Base-by-base conservation (phyloP, 1,140 invertebrate species). In the Coelopa frigida region DNA sequence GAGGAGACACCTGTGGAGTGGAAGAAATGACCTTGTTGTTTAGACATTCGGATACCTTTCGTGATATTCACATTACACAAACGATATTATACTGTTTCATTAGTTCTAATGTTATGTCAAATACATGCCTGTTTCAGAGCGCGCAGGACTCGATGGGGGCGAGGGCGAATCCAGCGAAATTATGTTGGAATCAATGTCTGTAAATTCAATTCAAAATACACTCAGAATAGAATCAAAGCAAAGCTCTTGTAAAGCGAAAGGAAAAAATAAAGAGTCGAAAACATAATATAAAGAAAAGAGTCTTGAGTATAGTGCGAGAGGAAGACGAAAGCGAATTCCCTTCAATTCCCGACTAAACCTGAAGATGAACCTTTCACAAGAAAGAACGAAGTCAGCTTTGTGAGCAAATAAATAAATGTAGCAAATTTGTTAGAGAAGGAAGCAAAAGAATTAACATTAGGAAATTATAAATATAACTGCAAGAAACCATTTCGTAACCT, bases 81-180 rank as follows among this genome's bases (percentile, higher is more conserved):
- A n/a, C n/a, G n/a, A n/a, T n/a, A n/a, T n/a, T n/a, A n/a, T n/a
- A n/a, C n/a, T n/a, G n/a, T n/a, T n/a, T n/a, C n/a, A n/a, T n/a
- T n/a, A n/a, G n/a, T n/a, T n/a, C n/a, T n/a, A n/a, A n/a, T n/a
- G n/a, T n/a, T n/a, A n/a, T n/a, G n/a, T n/a, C n/a, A n/a, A n/a
- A n/a, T n/a, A n/a, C n/a, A n/a, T n/a, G n/a, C n/a, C n/a, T n/a
- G n/a, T n/a, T n/a, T n/a, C n/a, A n/a, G n/a, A n/a, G n/a, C n/a
- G 26, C 12, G 22, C 5, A 5, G 44, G 44, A 46, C 44, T 46
- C 1, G 20, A 23, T 20, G 76, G 77, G 20, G 76, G 76, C 4
- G 76, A 77, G 5, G 77, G 76, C 54, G 74, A 76, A 60, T 79
- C 76, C 53, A 78, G 65, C 21, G 74, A 75, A 53, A 78, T 78